These are phyloP conservation scores for Ploceus nigricollis DNA, from an alignment of 2,113 vertebrate genomes.

Conservation along the genomic window DNA sequence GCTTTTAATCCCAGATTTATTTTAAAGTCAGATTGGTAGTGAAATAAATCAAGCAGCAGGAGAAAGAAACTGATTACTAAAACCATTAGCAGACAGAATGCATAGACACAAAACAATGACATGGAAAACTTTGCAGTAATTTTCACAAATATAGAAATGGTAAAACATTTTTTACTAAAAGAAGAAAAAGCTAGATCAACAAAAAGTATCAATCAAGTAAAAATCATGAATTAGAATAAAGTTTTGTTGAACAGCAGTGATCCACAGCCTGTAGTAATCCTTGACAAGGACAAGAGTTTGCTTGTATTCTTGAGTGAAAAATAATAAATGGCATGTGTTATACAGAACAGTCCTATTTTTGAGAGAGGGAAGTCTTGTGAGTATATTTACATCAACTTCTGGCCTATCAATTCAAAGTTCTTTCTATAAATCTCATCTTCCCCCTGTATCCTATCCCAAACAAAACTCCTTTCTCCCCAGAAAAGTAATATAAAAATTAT, in stretches of 20 bases:
- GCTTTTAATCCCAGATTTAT: not conserved
- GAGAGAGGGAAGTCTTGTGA: not conserved
- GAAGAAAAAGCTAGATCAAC: not conserved
- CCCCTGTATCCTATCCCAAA: not conserved
- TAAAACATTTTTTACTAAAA: not conserved
- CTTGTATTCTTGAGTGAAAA: not conserved
- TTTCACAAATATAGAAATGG: not conserved
- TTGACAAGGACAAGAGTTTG: not conserved
- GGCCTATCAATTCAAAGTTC: not conserved
- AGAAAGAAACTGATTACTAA: not conserved
- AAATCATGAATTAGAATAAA: not conserved
- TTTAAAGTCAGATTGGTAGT: not conserved
- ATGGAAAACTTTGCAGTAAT: not conserved
- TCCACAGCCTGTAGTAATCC: not conserved
- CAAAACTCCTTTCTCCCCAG: not conserved
- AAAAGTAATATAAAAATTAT: not conserved
- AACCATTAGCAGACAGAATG: not conserved
- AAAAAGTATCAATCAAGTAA: not conserved
- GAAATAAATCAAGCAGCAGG: not conserved
- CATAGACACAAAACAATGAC: not conserved
- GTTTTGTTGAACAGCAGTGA: not conserved
- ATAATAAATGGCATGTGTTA: not conserved
- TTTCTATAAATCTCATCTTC: not conserved
- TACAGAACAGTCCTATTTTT: not conserved
- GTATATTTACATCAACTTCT: not conserved